Percentiles rank a stretch among this genome's conserved stretches.
These are phyloP conservation scores for Hiodon alosoides DNA, from an alignment of 2,113 vertebrate species.

Conservation along the genomic window DNA sequence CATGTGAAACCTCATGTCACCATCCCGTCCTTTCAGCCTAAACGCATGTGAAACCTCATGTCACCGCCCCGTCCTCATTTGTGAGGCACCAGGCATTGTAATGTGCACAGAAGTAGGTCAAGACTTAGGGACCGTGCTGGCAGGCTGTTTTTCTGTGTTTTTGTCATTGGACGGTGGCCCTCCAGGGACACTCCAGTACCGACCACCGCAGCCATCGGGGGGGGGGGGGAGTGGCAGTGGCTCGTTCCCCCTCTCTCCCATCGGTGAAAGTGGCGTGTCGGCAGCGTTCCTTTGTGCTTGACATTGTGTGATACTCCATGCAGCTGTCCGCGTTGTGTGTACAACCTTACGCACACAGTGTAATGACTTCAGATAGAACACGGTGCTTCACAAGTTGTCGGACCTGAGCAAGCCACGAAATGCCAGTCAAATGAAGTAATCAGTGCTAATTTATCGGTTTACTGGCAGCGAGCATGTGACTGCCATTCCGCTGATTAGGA, in stretches of 20 bases:
- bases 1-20: too few relatives aligned
- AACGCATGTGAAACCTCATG: too few relatives aligned
- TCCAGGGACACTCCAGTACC: background rate
- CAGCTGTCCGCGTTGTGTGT: too few relatives aligned
- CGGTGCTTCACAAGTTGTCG: background rate
- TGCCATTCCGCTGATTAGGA: background rate
- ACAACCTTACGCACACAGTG: background rate
- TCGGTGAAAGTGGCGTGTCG: too few relatives aligned
- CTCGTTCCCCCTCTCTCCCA: too few relatives aligned
- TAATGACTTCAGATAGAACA: background rate
- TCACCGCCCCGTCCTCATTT: background rate
- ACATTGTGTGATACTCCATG: too few relatives aligned
- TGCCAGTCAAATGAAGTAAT: background rate
- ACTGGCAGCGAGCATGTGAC: background rate
- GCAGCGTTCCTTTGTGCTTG: too few relatives aligned
- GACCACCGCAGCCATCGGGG: too few relatives aligned
- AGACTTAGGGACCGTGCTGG: background rate
- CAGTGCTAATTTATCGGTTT: background rate
- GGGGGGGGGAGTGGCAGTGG: too few relatives aligned
- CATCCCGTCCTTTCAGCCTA: too few relatives aligned
- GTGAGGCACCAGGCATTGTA: background rate
- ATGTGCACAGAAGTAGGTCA: constrained; percentile 18
- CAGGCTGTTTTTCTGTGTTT: background rate
- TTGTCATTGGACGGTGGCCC: background rate
- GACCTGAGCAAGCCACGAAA: background rate